Percentiles rank a stretch among this genome's conserved stretches.
Conservation (phyloP, 2,888 invertebrate species). For the Troides aeacus region DNA sequence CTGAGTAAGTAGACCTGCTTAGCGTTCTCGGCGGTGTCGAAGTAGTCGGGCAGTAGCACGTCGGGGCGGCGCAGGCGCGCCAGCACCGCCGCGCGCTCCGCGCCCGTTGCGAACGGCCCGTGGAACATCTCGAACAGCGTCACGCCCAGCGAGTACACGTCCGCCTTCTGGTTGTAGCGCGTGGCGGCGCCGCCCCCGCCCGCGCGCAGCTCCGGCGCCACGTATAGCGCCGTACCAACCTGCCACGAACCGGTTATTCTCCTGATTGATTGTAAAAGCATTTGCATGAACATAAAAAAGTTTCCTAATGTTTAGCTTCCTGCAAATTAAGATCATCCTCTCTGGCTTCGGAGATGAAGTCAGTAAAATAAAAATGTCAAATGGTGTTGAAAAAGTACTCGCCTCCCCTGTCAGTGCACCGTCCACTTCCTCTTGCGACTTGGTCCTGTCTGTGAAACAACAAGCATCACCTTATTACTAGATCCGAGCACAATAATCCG, state of each 20-base stretch:
- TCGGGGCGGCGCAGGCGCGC: constrained; percentile 84
- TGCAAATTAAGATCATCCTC: no score
- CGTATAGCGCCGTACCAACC: constrained; percentile 97
- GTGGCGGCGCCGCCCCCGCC: constrained; percentile 84
- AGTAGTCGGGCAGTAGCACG: constrained; percentile 85
- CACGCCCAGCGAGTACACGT: constrained; percentile 92
- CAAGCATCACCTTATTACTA: not conserved
- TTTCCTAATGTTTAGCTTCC: no score
- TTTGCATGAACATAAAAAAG: no score
- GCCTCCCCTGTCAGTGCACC: constrained; percentile 61
- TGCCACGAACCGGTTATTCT: constrained; percentile 43
- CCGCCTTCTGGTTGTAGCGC: constrained; percentile 93
- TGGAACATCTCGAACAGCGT: constrained; percentile 98
- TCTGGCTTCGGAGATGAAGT: no score
- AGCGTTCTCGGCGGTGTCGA: constrained; percentile 77
- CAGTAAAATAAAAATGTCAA: no score
- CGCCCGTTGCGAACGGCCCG: constrained; percentile 89
- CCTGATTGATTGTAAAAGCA: no score
- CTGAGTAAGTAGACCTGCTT: constrained; percentile 66
- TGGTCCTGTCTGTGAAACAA: constrained; percentile 52
- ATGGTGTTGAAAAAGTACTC: constrained; percentile 1
- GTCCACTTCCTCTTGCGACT: constrained; percentile 60
- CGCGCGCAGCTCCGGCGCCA: constrained; percentile 94
- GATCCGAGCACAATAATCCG: not conserved
- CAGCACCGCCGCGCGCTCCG: constrained; percentile 92